These are phyloP conservation scores for Gallinago stenura DNA, from an alignment of 2,797 vertebrate genomes.

Conservation along the genomic window DNA sequence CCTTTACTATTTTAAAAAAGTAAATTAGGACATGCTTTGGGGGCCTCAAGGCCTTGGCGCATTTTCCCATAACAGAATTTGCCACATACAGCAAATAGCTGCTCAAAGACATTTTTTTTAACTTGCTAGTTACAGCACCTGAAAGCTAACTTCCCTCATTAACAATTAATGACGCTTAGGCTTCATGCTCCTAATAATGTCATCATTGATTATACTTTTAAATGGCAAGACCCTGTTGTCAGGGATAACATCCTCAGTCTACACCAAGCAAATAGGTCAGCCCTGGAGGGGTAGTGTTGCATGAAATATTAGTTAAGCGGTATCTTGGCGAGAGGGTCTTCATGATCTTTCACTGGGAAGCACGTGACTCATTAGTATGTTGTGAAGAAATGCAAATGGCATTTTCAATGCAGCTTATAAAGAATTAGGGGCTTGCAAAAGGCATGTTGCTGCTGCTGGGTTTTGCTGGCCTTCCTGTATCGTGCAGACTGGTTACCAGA, in stretches of 20 bases:
- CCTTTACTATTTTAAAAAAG: neutral
- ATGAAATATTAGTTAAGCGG: neutral
- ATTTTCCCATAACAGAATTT: neutral
- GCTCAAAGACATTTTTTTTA: neutral
- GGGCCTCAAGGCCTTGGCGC: neutral
- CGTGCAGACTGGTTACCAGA: neutral
- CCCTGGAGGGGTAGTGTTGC: neutral
- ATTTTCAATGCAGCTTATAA: neutral
- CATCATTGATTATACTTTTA: neutral
- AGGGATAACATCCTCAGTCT: neutral
- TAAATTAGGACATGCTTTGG: neutral
- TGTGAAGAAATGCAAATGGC: neutral
- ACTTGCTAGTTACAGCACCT: neutral
- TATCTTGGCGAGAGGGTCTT: neutral
- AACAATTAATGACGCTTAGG: slow-evolving; percentile 8
- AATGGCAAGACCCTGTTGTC: neutral
- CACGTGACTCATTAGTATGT: neutral
- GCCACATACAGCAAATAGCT: neutral
- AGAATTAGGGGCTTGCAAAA: neutral
- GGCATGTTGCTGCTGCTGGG: neutral
- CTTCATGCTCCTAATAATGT: slow-evolving; percentile 13
- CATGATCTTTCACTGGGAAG: neutral
- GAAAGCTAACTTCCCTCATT: neutral
- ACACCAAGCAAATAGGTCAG: neutral
- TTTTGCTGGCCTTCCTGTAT: neutral